Base-by-base conservation (phyloP, 1,140 invertebrate genomes). In the Lepidotrigona ventralis region DNA sequence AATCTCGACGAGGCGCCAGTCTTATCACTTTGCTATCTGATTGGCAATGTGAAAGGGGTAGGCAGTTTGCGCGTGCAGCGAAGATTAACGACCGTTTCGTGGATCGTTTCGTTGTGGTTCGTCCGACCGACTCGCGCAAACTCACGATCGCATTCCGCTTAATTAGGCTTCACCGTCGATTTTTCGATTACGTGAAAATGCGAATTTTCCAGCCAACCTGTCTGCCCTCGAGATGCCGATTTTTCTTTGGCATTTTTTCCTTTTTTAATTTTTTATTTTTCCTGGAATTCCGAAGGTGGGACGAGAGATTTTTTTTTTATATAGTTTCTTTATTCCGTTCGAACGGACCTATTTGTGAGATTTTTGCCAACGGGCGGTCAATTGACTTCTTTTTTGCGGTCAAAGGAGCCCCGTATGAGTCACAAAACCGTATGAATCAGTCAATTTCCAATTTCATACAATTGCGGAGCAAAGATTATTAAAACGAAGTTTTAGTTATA, bases 161-260 rank as follows among this genome's bases (percentile, higher is more conserved):
- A 75, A 82, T 82, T 82, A 82, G n/a, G 56, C 23, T 69, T 70
- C 64, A 33, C 66, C 53, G 29, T 70, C 53, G 53, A 79, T 58
- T 68, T 75, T 75, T 66, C 71, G 17, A 21, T 78, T 66, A 58
- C 72, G 51, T 76, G 46, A 68, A 81, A 58, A 51, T 33, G 19
- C 46, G 2, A 19, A 19, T 19, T 39, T 76, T 76, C 23, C 26
- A 6, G n/a, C 9, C 14, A 73, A 53, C 56, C 56, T 64, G 79
- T 73, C 63, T 54, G 51, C 19, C 63, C 17, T 33, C 33, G 33
- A 33, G 58, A 46, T 26, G 51, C 26, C 74, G 23, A 51, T 75
- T 75, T 75, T 75, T 74, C 29, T 29, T 29, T 19, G 12, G 33
- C 33, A 3, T 33, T 33, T 33, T 33, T 33, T 33, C 33, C 33